Evolutionary conservation across 2,797 vertebrate genomes (phyloP).

Genomic region (Chromobotia macracanthus): DNA sequence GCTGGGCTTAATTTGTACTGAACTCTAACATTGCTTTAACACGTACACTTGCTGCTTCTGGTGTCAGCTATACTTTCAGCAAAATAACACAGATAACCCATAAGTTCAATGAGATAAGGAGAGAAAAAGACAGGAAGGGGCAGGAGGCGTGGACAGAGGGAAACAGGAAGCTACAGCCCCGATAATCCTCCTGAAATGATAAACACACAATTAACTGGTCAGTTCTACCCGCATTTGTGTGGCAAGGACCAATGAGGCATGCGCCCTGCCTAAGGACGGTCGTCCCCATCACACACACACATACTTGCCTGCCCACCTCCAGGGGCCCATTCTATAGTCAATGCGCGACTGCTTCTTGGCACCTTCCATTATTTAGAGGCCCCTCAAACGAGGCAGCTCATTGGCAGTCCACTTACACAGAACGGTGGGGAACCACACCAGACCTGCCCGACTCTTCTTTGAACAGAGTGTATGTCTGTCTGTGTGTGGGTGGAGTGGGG

Average conservation of each 20-base stretch:
- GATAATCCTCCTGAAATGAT: slow-evolving; percentile 59
- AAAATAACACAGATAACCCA: slow-evolving; percentile 32
- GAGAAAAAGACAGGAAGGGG: slow-evolving; percentile 20
- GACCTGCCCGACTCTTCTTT: slow-evolving; percentile 42
- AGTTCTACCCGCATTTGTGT: slow-evolving; percentile 53
- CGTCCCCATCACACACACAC: slow-evolving; percentile 46
- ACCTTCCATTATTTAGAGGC: slow-evolving; percentile 59
- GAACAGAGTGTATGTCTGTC: slow-evolving; percentile 27
- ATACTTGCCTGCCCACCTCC: slow-evolving; percentile 33
- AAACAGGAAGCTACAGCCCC: slow-evolving; percentile 59
- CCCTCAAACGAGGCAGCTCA: slow-evolving; percentile 56
- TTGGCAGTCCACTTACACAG: slow-evolving; percentile 53
- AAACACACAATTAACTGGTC: slow-evolving; percentile 65
- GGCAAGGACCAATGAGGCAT: slow-evolving; percentile 52
- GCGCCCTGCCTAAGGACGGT: slow-evolving; percentile 46
- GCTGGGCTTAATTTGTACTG: background rate
- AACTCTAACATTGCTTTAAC: background rate
- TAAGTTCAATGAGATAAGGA: slow-evolving; percentile 10
- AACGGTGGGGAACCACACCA: slow-evolving; percentile 48
- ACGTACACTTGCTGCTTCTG: slow-evolving; percentile 8
- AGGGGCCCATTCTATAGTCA: slow-evolving; percentile 50
- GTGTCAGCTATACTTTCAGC: slow-evolving; percentile 40
- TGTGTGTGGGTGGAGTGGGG: slow-evolving; percentile 3
- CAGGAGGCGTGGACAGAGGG: slow-evolving; percentile 47
- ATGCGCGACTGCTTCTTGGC: slow-evolving; percentile 49